Evolutionary conservation across 2,888 invertebrate species (phyloP).

Genomic region (Phania funesta): DNA sequence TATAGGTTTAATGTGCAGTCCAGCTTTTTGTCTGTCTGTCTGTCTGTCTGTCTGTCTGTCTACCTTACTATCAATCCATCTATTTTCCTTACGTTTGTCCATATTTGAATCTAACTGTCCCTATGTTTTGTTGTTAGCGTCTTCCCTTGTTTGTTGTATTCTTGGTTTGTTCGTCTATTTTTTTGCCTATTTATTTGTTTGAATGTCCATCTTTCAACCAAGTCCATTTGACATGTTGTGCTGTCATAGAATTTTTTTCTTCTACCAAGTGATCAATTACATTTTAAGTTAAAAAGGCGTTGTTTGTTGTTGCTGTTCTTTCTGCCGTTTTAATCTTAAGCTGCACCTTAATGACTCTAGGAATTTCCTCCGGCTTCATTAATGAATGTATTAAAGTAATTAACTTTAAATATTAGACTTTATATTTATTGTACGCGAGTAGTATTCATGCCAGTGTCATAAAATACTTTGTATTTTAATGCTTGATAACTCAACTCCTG

Average conservation of each 20-base stretch:
- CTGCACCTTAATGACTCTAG: slow-evolving; percentile 64
- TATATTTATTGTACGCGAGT: slow-evolving; percentile 34
- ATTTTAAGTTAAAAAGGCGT: slow-evolving; percentile 65
- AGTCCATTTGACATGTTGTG: slow-evolving; percentile 65
- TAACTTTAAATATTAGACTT: slow-evolving; percentile 42
- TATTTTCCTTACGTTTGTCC: slow-evolving; percentile 10
- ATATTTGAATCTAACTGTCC: slow-evolving; percentile 62
- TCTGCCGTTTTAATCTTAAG: slow-evolving; percentile 55
- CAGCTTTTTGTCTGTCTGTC: slow-evolving; percentile 64
- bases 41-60: background rate
- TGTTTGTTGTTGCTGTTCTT: slow-evolving; percentile 46
- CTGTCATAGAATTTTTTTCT: slow-evolving; percentile 66
- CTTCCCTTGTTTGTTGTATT: slow-evolving; percentile 23
- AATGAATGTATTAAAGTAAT: slow-evolving; percentile 58
- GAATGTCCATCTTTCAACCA: slow-evolving; percentile 66
- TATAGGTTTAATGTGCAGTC: slow-evolving; percentile 28
- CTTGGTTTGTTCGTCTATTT: slow-evolving; percentile 25
- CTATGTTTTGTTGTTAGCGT: slow-evolving; percentile 41
- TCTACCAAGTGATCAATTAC: slow-evolving; percentile 69
- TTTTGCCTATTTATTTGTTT: slow-evolving; percentile 62
- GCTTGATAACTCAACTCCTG: no score
- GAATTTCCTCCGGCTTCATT: slow-evolving; percentile 58
- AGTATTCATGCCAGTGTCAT: background rate
- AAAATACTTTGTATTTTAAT: slow-evolving; percentile 29
- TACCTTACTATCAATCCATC: no score